Conservation (phyloP, 1,140 invertebrate genomes). For the Phortica variegata region DNA sequence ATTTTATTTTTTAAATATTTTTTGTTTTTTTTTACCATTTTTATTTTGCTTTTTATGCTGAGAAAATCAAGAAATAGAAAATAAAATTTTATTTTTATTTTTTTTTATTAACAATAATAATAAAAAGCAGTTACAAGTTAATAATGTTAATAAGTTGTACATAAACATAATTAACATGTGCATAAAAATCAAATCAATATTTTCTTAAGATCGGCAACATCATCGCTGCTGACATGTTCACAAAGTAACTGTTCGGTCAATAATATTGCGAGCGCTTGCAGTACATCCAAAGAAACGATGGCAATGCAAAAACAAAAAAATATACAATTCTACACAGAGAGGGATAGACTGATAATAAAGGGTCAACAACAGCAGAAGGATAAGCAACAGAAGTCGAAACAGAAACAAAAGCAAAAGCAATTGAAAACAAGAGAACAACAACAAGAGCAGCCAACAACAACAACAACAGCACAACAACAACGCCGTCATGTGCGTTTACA, state of each 20-base stretch:
- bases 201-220: constrained; percentile 40
- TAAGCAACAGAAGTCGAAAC: not conserved
- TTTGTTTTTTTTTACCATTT: too few species aligned
- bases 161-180: too few species aligned
- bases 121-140: too few species aligned
- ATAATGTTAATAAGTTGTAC: too few species aligned
- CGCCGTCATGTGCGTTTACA: constrained; percentile 40
- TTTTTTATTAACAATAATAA: not conserved
- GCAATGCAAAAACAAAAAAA: constrained; percentile 22
- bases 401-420: not conserved
- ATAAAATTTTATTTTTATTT: too few species aligned
- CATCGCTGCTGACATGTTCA: constrained; percentile 39
- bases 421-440: not conserved
- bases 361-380: constrained; percentile 17
- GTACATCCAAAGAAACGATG: not conserved
- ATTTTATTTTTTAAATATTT: too few species aligned
- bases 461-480: constrained; percentile 17
- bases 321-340: constrained; percentile 47
- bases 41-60: too few species aligned
- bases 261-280: not conserved
- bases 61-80: too few species aligned
- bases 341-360: constrained; percentile 49
- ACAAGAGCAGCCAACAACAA: constrained; percentile 5
- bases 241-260: constrained; percentile 27
- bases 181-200: not conserved